Conservation (phyloP, 2,888 invertebrate species). For the Luperina testacea region DNA sequence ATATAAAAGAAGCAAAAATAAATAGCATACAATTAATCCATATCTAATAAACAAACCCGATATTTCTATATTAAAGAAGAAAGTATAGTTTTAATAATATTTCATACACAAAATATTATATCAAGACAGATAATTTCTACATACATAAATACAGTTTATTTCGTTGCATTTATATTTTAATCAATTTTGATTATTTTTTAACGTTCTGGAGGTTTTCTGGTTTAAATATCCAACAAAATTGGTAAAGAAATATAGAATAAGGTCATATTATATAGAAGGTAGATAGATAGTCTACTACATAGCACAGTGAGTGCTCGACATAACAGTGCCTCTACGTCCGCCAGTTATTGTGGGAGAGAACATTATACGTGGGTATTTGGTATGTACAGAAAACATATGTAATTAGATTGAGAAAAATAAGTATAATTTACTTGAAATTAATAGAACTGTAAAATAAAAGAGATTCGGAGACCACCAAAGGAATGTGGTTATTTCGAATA, state of each 20-base stretch:
- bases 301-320: constrained; percentile 69
- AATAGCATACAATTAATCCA: constrained; percentile 74
- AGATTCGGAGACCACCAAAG: background rate
- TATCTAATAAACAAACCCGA: constrained; percentile 75
- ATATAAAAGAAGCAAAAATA: constrained; percentile 79
- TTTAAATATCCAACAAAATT: constrained; percentile 45
- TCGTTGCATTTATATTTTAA: constrained; percentile 22
- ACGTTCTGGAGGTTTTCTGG: constrained; percentile 7
- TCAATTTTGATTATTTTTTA: constrained; percentile 30
- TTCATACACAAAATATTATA: constrained; percentile 61
- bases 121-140: constrained; percentile 59
- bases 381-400: constrained; percentile 44
- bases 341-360: constrained; percentile 25
- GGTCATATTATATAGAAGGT: constrained; percentile 17
- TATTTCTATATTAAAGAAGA: constrained; percentile 71
- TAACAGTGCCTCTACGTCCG: constrained; percentile 66
- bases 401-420: background rate
- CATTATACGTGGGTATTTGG: constrained; percentile 10
- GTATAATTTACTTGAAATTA: background rate
- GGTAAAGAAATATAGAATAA: constrained; percentile 24
- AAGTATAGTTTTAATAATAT: constrained; percentile 62
- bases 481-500: background rate
- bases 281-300: constrained; percentile 62
- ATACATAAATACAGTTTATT: constrained; percentile 46
- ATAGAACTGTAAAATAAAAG: constrained; percentile 8